Percentiles rank a stretch among this genome's conserved stretches.
Conservation (phyloP, 1,140 invertebrate genomes). For the Trachymyrmex cornetzi region DNA sequence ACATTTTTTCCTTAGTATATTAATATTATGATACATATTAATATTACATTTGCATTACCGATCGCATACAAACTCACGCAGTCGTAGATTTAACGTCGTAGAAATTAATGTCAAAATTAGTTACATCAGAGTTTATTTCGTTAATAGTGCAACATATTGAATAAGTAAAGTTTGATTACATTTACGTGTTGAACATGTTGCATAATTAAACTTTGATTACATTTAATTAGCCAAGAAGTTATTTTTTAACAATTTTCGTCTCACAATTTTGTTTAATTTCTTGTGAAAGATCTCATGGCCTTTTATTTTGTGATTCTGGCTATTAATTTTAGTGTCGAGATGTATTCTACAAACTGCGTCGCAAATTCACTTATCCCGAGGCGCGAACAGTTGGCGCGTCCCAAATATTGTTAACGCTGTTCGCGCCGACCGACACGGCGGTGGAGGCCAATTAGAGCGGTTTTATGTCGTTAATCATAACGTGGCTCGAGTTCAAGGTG, state of each 20-base stretch:
- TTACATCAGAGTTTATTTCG: background rate
- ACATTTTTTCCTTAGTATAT: background rate
- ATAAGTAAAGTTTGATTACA: background rate
- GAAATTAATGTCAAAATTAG: slow-evolving; percentile 2
- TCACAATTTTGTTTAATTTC: background rate
- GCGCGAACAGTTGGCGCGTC: slow-evolving; percentile 40
- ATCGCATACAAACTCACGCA: background rate
- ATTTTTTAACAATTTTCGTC: background rate
- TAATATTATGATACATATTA: background rate
- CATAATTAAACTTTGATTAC: background rate
- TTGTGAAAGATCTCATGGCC: background rate
- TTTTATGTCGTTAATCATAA: slow-evolving; percentile 67
- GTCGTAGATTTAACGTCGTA: background rate
- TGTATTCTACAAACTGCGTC: background rate
- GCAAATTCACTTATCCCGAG: slow-evolving; percentile 24
- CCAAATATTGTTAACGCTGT: slow-evolving; percentile 43
- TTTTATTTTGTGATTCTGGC: slow-evolving; percentile 9
- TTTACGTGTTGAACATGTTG: background rate
- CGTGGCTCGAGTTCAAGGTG: slow-evolving; percentile 73
- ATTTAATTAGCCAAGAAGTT: slow-evolving; percentile 11
- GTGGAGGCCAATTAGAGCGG: slow-evolving; percentile 69
- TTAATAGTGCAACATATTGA: background rate
- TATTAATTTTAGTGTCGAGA: background rate
- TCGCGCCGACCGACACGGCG: background rate
- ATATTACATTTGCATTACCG: background rate